Evolutionary conservation across 2,888 invertebrate species (phyloP).

Genomic region (Anticlea derivata): DNA sequence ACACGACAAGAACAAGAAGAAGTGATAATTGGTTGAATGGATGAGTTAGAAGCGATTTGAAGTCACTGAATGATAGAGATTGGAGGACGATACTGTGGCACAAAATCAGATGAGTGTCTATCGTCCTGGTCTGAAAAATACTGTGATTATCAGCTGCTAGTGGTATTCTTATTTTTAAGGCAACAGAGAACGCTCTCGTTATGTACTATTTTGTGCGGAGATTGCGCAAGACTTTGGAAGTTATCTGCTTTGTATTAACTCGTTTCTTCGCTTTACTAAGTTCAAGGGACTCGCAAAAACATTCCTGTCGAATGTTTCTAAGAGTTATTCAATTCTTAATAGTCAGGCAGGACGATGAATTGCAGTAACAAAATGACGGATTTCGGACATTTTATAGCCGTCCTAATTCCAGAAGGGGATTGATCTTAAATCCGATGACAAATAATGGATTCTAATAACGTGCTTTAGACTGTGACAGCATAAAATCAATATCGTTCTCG

Average conservation of each 20-base stretch:
- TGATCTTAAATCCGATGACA: conserved; percentile 49
- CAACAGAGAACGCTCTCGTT: background rate
- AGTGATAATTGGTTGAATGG: conserved; percentile 42
- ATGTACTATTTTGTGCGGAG: conserved; percentile 4
- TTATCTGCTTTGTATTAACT: background rate
- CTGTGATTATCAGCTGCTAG: too few species aligned
- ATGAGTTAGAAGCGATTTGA: conserved; percentile 37
- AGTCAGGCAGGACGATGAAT: too few species aligned
- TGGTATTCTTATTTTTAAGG: too few species aligned
- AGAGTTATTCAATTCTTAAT: background rate
- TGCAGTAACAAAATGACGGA: background rate
- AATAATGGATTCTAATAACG: conserved; percentile 51
- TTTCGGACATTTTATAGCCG: conserved; percentile 6
- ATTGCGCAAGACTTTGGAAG: background rate
- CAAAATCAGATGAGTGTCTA: too few species aligned
- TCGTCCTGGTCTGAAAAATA: too few species aligned
- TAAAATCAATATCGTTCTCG: conserved; percentile 59
- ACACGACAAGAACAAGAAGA: too few species aligned
- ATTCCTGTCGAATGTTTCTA: background rate
- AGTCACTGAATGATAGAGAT: too few species aligned
- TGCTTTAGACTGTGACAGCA: conserved; percentile 59
- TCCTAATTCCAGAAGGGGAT: conserved; percentile 6
- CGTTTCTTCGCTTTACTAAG: background rate
- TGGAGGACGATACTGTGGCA: too few species aligned
- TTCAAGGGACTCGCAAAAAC: too few species aligned